These are phyloP conservation scores for Vandiemenella viatica DNA, from an alignment of 2,888 invertebrate genomes.

Conservation along the genomic window DNA sequence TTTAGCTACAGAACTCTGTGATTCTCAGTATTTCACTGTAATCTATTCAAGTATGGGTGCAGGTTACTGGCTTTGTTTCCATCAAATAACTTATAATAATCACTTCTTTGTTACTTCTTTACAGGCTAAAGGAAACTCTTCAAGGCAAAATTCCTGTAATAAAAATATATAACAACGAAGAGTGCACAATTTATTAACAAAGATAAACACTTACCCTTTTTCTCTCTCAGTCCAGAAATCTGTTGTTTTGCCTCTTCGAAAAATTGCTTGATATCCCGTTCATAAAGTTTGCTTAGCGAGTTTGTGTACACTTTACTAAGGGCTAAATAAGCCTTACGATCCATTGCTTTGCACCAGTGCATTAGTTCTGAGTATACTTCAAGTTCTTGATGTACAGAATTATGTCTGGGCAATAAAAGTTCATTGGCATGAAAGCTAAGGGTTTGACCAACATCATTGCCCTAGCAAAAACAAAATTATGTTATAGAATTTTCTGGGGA, in stretches of 20 bases:
- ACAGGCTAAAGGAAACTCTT: not conserved
- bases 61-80: not conserved
- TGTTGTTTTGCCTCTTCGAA: conserved; percentile 56
- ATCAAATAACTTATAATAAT: not conserved
- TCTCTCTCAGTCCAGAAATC: conserved; percentile 26
- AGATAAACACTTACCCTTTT: conserved; percentile 15
- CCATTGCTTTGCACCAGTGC: conserved; percentile 81
- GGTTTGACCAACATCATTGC: conserved; percentile 54
- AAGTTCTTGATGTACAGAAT: conserved; percentile 70
- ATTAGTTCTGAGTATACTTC: conserved; percentile 77
- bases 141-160: not conserved
- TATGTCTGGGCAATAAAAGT: conserved; percentile 58
- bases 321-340: conserved; percentile 64
- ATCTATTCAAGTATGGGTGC: not conserved
- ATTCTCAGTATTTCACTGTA: not conserved
- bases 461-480: conserved; percentile 25
- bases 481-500: too few relatives aligned
- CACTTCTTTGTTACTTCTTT: too few relatives aligned
- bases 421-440: conserved; percentile 34
- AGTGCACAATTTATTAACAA: too few relatives aligned
- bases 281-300: conserved; percentile 75
- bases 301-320: conserved; percentile 67
- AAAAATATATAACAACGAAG: too few relatives aligned
- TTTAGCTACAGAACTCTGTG: too few relatives aligned
- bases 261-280: conserved; percentile 64